These are phyloP conservation scores for Periophthalmus magnuspinnatus DNA, from an alignment of 2,797 vertebrate genomes.

Conservation along the genomic window DNA sequence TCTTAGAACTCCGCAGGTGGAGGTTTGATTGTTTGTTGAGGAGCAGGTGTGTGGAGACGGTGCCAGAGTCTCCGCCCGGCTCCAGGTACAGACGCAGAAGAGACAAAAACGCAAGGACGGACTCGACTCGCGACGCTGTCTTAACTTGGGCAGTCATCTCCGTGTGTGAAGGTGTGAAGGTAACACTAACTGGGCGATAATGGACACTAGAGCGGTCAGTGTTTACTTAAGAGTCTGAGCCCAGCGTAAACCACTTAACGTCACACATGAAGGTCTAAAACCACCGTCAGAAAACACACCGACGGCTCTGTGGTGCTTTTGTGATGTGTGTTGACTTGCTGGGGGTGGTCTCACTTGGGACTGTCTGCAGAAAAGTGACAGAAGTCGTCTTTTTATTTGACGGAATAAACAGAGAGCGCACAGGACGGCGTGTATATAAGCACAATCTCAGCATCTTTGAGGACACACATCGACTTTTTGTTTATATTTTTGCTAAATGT, in stretches of 20 bases:
- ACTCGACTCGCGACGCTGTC: too few relatives aligned
- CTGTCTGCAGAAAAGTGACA: not conserved
- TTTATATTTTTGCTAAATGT: too few relatives aligned
- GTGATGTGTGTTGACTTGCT: constrained; percentile 3
- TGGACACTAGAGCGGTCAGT: not conserved
- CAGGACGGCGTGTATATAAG: not conserved
- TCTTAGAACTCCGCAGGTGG: too few relatives aligned
- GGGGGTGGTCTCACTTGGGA: not conserved
- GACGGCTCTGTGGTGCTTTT: not conserved
- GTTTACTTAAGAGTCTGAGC: constrained; percentile 17
- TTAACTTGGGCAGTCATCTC: not conserved
- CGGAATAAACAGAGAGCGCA: not conserved
- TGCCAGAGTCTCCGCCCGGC: too few relatives aligned
- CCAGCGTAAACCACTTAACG: not conserved
- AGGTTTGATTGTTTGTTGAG: too few relatives aligned
- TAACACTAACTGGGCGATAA: constrained; percentile 6
- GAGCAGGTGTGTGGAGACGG: too few relatives aligned
- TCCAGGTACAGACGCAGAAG: too few relatives aligned
- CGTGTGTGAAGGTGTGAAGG: constrained; percentile 25
- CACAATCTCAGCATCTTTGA: not conserved
- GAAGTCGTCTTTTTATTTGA: not conserved
- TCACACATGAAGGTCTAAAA: constrained; percentile 25
- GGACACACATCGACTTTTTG: not conserved
- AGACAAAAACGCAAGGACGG: too few relatives aligned
- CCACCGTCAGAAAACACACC: not conserved